Percentiles rank a stretch among this genome's conserved stretches.
These are phyloP conservation scores for Isoperla grammatica DNA, from an alignment of 2,888 invertebrate genomes.

Conservation along the genomic window DNA sequence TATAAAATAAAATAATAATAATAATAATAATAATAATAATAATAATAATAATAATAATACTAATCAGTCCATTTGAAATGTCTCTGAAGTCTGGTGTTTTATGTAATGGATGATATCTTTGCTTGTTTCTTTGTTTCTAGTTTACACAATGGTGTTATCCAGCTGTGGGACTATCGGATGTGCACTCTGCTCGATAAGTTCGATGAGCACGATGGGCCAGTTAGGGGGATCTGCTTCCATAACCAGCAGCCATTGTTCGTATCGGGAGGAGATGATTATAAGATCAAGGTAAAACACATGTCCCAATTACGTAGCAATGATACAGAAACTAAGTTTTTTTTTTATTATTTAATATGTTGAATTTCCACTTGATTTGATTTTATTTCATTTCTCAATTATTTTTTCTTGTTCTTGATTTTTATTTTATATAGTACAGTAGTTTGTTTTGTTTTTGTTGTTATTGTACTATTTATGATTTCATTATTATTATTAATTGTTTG, in stretches of 20 bases:
- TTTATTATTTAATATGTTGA: neutral
- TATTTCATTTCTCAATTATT: too few relatives aligned
- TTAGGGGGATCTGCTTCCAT: conserved; percentile 97
- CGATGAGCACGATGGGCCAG: conserved; percentile 99
- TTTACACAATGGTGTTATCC: conserved; percentile 97
- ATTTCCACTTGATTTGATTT: too few relatives aligned
- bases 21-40: too few relatives aligned
- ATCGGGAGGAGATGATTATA: conserved; percentile 99
- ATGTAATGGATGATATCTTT: too few relatives aligned
- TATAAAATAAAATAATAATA: too few relatives aligned
- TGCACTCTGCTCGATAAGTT: conserved; percentile 97
- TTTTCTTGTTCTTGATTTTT: too few relatives aligned
- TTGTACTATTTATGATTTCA: neutral
- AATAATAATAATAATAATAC: too few relatives aligned
- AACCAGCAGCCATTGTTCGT: conserved; percentile 97
- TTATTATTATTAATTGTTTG: neutral
- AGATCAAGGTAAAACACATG: conserved; percentile 74
- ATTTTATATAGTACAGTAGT: too few relatives aligned
- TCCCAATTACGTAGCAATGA: conserved; percentile 36
- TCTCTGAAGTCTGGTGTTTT: too few relatives aligned
- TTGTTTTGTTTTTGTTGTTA: too few relatives aligned
- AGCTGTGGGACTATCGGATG: conserved; percentile 99
- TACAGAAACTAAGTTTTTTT: conserved; percentile 40
- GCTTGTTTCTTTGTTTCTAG: conserved; percentile 50
- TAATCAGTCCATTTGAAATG: too few relatives aligned